phyloP scores from a whole-genome alignment of 2,113 vertebrate species.

The Parus major region DNA sequence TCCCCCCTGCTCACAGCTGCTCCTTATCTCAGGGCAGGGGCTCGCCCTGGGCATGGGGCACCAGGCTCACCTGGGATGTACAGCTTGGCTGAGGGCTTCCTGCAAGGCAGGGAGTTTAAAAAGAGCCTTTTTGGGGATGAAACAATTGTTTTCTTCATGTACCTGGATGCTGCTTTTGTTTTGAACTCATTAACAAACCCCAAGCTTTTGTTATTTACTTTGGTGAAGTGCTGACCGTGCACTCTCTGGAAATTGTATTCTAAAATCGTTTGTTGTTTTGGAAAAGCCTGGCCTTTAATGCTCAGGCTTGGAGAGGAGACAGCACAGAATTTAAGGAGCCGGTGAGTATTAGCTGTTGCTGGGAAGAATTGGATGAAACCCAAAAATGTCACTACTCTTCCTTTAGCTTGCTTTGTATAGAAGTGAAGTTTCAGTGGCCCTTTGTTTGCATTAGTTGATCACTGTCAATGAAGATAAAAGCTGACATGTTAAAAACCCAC shows the following conservation, averaged over 20 bases:
- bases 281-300: not conserved
- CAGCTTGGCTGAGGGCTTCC: not conserved
- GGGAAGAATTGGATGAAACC: constrained; percentile 49
- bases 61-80: not conserved
- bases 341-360: constrained; percentile 46
- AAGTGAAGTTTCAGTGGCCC: constrained; percentile 24
- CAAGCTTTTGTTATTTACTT: constrained; percentile 27
- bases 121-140: not conserved
- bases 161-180: constrained; percentile 32
- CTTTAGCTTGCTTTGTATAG: constrained; percentile 35
- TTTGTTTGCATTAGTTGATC: constrained; percentile 62
- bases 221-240: not conserved
- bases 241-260: not conserved
- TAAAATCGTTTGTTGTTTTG: constrained; percentile 33
- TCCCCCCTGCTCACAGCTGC: not conserved
- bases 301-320: constrained; percentile 14
- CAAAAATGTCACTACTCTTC: constrained; percentile 48
- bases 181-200: not conserved
- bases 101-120: not conserved
- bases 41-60: fast-evolving
- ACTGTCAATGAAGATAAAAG: constrained; percentile 50
- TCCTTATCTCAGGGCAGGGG: not conserved
- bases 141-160: not conserved
- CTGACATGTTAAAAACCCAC: not conserved
- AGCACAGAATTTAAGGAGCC: not conserved